Evolutionary conservation across 2,888 invertebrate species (phyloP).

Genomic region (Sisyra nigra): DNA sequence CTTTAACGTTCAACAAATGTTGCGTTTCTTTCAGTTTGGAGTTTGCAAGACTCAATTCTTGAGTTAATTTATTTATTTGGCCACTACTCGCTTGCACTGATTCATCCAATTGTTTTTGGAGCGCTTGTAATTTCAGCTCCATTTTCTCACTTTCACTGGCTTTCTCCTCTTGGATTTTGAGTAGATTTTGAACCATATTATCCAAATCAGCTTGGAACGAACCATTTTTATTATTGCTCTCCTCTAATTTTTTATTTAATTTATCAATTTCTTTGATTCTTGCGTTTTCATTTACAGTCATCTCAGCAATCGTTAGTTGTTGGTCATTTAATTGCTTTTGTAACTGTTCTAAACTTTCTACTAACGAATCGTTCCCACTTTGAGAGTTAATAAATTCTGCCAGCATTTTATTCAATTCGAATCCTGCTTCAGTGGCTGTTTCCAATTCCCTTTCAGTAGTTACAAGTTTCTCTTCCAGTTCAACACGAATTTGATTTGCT

Average conservation of each 20-base stretch:
- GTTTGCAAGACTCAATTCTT: slow-evolving; percentile 17
- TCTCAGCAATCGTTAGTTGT: slow-evolving; percentile 35
- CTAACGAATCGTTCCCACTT: slow-evolving; percentile 42
- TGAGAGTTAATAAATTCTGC: slow-evolving; percentile 50
- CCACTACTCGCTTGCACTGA: slow-evolving; percentile 22
- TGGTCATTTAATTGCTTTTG: slow-evolving; percentile 49
- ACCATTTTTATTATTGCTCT: slow-evolving; percentile 17
- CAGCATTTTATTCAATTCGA: slow-evolving; percentile 55
- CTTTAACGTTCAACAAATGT: slow-evolving; percentile 22
- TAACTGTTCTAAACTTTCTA: slow-evolving; percentile 46
- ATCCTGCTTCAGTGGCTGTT: slow-evolving; percentile 61
- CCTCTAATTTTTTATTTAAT: slow-evolving; percentile 23
- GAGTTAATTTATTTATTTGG: slow-evolving; percentile 23
- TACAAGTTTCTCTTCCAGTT: slow-evolving; percentile 49
- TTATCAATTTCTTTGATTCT: slow-evolving; percentile 37
- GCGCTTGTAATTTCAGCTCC: slow-evolving; percentile 22
- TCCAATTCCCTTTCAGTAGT: slow-evolving; percentile 60
- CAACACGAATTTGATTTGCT: slow-evolving; percentile 27
- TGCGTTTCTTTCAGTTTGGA: neutral
- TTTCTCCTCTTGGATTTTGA: slow-evolving; percentile 27
- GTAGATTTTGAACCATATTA: slow-evolving; percentile 22
- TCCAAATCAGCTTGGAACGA: slow-evolving; percentile 23
- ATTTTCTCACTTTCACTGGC: slow-evolving; percentile 27
- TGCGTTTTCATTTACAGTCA: slow-evolving; percentile 32
- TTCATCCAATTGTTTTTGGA: slow-evolving; percentile 23